Evolutionary conservation across 2,797 vertebrate genomes (phyloP).

Genomic region (Sciurus vulgaris): DNA sequence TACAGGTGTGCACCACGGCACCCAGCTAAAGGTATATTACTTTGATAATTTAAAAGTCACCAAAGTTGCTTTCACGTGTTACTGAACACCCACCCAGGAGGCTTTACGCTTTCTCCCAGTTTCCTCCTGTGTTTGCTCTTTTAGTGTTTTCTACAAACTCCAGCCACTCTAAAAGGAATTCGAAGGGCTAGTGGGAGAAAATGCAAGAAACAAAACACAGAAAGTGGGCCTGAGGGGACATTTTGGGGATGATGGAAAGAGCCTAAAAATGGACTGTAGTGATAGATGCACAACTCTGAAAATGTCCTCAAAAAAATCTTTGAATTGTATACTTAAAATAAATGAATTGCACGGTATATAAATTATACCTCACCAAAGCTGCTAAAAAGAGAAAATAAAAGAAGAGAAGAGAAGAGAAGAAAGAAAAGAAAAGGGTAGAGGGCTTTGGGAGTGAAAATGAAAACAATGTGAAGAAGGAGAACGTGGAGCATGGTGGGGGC

Average conservation of each 20-base stretch:
- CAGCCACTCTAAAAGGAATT: neutral
- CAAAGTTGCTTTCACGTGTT: conserved; percentile 22
- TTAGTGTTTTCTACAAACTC: neutral
- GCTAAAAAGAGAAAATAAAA: neutral
- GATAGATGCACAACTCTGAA: neutral
- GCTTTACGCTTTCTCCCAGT: conserved; percentile 1
- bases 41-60: conserved; percentile 48
- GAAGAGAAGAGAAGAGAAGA: neutral
- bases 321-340: neutral
- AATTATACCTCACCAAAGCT: conserved; percentile 46
- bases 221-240: neutral
- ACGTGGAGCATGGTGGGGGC: neutral
- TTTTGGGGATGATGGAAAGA: neutral
- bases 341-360: neutral
- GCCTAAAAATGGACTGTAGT: conserved; percentile 36
- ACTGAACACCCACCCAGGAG: neutral
- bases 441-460: neutral
- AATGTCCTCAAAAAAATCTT: neutral
- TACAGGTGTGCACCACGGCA: too few species aligned
- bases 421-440: neutral
- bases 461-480: neutral
- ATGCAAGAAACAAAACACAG: conserved; percentile 9
- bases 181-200: neutral
- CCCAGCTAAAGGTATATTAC: neutral
- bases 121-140: conserved; percentile 2